Evolutionary conservation across 2,888 invertebrate species (phyloP), one percentile per base, ranked within the genome.

Genomic region (Cyclophora albipunctata): DNA sequence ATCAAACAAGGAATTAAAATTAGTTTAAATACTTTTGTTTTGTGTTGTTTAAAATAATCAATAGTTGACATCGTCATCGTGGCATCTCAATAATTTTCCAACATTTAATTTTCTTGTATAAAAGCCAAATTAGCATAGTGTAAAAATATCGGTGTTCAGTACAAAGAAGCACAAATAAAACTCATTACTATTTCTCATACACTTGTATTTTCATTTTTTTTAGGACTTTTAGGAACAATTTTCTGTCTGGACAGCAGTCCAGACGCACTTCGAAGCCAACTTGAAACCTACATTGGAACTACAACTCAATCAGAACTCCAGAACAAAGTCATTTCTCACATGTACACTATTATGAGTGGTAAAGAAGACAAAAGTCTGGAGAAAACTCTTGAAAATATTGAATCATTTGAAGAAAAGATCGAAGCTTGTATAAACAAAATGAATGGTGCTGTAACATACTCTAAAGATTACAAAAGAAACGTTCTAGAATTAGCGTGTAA

Each of bases 181-280:
- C n/a, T n/a, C n/a, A n/a, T n/a, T n/a, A n/a, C n/a, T n/a, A n/a
- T n/a, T n/a, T n/a, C n/a, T n/a, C n/a, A n/a, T n/a, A n/a, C n/a
- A n/a, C n/a, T n/a, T n/a, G n/a, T n/a, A n/a, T n/a, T 20, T 20
- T 20, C 20, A 42, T 45, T 35, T 34, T 59, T 71, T 68, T 4
- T 68, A 80, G 78, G 79, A 53, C 61, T 66, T 40, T 51, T 61
- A 42, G 79, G 79, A 42, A 55, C 66, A n/a, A 67, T 79, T 0
- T 73, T 64, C 47, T 78, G 78, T 53, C 62, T 78, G 53, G 77
- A 78, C 48, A 73, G 77, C 55, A 79, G 80, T 54, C 78, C 80
- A 20, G 77, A 75, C 53, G 67, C 64, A 45, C 53, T 77, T 48
- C 63, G 56, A 45, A 54, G 51, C 34, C 76, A 74, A 48, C 50